Evolutionary conservation across 2,888 invertebrate genomes (phyloP).

Genomic region (Homarus gammarus): DNA sequence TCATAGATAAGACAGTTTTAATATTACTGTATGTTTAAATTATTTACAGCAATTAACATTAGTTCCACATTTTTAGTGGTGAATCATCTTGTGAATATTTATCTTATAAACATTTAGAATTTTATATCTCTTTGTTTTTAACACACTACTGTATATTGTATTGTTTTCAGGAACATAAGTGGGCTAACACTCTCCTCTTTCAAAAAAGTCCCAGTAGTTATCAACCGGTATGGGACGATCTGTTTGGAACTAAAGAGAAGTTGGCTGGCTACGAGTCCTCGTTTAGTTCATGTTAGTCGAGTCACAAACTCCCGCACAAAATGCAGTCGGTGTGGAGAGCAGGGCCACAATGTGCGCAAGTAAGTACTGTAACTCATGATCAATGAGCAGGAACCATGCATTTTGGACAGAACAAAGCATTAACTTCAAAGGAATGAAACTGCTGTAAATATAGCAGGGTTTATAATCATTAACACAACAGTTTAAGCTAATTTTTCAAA

Average conservation of each 20-base stretch:
- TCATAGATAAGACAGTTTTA: too few species aligned
- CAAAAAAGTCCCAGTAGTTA: slow-evolving; percentile 42
- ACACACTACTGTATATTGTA: background rate
- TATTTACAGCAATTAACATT: too few species aligned
- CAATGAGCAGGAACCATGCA: background rate
- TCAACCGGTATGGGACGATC: slow-evolving; percentile 55
- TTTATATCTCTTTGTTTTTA: too few species aligned
- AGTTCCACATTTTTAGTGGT: too few species aligned
- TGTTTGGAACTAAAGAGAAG: slow-evolving; percentile 59
- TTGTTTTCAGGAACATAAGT: slow-evolving; percentile 43
- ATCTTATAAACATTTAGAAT: too few species aligned
- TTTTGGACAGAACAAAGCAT: too few species aligned
- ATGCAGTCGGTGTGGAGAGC: slow-evolving; percentile 58
- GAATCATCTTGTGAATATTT: too few species aligned
- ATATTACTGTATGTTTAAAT: too few species aligned
- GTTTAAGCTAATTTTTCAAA: too few species aligned
- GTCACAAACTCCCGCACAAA: slow-evolving; percentile 48
- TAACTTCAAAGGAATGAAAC: too few species aligned
- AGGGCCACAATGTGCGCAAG: slow-evolving; percentile 61
- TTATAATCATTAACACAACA: too few species aligned
- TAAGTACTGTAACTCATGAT: slow-evolving; percentile 21
- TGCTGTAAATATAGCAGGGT: too few species aligned
- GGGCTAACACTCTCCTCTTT: slow-evolving; percentile 46
- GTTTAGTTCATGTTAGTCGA: slow-evolving; percentile 42
- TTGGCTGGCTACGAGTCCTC: slow-evolving; percentile 64